Conservation (phyloP, 2,888 invertebrate species). For the Xylophagus ater region DNA sequence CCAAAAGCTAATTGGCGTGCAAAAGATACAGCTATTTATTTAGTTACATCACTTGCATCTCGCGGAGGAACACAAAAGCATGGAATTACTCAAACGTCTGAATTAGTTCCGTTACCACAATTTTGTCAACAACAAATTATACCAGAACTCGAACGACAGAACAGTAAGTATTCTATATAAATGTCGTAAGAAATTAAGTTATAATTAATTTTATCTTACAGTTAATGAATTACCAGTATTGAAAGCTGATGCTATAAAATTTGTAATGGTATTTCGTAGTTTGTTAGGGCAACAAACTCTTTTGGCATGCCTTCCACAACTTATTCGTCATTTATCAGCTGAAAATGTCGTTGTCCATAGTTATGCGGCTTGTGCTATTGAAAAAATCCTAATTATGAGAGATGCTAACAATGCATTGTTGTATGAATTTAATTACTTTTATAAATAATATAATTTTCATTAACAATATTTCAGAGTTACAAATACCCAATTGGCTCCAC, state of each 20-base stretch:
- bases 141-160: slow-evolving; percentile 62
- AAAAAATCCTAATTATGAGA: slow-evolving; percentile 72
- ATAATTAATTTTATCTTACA: slow-evolving; percentile 35
- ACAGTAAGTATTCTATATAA: slow-evolving; percentile 2
- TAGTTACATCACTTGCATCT: slow-evolving; percentile 89
- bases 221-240: slow-evolving; percentile 82
- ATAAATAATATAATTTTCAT: neutral
- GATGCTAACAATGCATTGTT: slow-evolving; percentile 45
- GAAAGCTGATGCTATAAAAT: slow-evolving; percentile 94
- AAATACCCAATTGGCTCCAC: slow-evolving; percentile 50
- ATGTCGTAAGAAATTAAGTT: neutral
- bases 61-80: slow-evolving; percentile 80
- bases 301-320: slow-evolving; percentile 59
- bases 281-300: slow-evolving; percentile 73
- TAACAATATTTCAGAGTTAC: slow-evolving; percentile 41
- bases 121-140: slow-evolving; percentile 82
- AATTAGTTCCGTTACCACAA: slow-evolving; percentile 77
- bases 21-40: slow-evolving; percentile 92
- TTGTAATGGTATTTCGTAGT: slow-evolving; percentile 89
- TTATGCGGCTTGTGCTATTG: slow-evolving; percentile 86
- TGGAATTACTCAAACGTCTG: slow-evolving; percentile 84
- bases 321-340: slow-evolving; percentile 65
- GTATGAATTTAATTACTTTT: slow-evolving; percentile 29
- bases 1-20: slow-evolving; percentile 77
- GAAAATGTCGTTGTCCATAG: slow-evolving; percentile 83